Conservation (phyloP, 2,888 invertebrate genomes). For the Lithosia quadra region DNA sequence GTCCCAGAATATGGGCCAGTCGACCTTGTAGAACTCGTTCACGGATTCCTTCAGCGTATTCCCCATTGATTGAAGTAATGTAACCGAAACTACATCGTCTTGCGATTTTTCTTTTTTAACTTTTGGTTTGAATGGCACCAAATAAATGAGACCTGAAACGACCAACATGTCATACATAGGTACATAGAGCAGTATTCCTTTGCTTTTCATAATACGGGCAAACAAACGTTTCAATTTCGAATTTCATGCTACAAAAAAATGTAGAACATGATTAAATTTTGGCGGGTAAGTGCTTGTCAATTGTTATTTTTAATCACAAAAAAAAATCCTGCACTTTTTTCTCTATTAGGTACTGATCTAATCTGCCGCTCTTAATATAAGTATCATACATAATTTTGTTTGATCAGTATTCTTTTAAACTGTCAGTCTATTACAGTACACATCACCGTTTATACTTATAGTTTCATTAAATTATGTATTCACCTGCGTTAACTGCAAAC, state of each 20-base stretch:
- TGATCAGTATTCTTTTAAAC: no score
- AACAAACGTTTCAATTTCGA: no score
- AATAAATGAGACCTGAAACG: slow-evolving; percentile 56
- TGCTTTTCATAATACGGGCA: no score
- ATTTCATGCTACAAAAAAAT: no score
- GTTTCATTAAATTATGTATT: background rate
- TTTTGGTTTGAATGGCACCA: slow-evolving; percentile 50
- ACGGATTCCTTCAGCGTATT: slow-evolving; percentile 65
- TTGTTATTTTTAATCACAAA: no score
- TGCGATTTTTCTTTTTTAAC: slow-evolving; percentile 42
- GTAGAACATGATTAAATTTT: no score
- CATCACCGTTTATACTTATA: no score
- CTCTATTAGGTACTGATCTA: background rate
- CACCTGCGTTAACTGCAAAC: slow-evolving; percentile 61
- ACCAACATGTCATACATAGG: background rate
- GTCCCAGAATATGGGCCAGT: slow-evolving; percentile 85
- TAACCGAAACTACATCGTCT: slow-evolving; percentile 38
- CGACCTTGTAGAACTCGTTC: slow-evolving; percentile 74
- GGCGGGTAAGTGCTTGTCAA: no score
- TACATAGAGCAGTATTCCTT: no score
- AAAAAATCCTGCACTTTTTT: background rate
- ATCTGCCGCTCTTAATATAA: background rate
- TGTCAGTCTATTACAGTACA: background rate
- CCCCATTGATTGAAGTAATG: slow-evolving; percentile 49
- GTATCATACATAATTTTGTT: no score